Evolutionary conservation across 2,113 vertebrate genomes (phyloP), one percentile per base, ranked within the genome.

Genomic region (Taxidea taxus): DNA sequence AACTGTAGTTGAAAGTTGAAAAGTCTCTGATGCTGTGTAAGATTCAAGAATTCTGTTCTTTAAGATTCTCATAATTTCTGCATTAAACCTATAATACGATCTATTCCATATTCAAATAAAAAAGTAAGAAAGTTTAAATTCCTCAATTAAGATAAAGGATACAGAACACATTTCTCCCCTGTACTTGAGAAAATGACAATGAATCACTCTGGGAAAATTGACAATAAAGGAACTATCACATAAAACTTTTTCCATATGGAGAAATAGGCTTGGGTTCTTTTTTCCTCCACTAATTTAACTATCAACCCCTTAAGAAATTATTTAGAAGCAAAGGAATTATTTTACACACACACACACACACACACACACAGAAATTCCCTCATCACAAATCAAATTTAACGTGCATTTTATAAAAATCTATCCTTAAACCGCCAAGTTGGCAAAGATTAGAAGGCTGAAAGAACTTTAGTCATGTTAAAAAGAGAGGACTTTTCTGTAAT

Each of bases 111-210:
- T 31, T 54, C 47, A 7, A 91, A 21, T 68, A 8, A 81, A 84
- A 85, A 86, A 54, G 16, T 31, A 94, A 90, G 18, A 77, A 85
- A 87, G 56, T 13, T 84, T 20, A 90, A 97, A 83, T 98, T 96
- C 39, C 58, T 74, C 86, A 86, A 89, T 56, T 85, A 88, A 96
- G 70, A 90, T 87, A 51, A 94, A 84, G 34, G 23, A 84, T 62
- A 58, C 44, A 88, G 39, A 91, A 74, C 34, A 94, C 12, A 72
- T 56, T 82, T 56, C 72, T n/a, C 83, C 80, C 78, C 77, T 90
- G 23, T 64, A 25, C 37, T 44, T 95, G 49, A 86, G 54, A 58
- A 14, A 70, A 82, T 80, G 93, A 95, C 49, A 84, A 75, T 96
- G 94, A 97, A 87, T 93, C 96, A 97, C 58, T 20, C 23, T 77